Percentiles rank a stretch among this genome's conserved stretches.
phyloP scores from a whole-genome alignment of 2,113 vertebrate species.

The Catharus bicknelli region DNA sequence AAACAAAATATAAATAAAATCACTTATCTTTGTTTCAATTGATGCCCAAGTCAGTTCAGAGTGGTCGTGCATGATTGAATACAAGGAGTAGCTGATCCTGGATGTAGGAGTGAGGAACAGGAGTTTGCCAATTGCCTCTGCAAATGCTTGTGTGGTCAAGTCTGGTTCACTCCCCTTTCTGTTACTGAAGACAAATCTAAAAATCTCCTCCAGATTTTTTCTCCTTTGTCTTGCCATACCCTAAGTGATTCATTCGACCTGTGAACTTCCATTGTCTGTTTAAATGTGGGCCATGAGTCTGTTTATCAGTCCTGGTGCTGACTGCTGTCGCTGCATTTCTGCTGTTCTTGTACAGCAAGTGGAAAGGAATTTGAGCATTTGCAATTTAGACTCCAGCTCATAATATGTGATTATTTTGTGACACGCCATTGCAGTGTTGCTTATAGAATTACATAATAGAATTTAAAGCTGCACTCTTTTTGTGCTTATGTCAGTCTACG shows the following conservation, averaged over 20 bases:
- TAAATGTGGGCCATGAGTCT: background rate
- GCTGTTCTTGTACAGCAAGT: background rate
- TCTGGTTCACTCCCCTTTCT: background rate
- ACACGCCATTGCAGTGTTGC: background rate
- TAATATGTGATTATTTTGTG: background rate
- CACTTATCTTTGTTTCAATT: background rate
- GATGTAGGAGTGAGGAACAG: background rate
- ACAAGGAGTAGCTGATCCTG: background rate
- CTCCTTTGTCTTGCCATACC: background rate
- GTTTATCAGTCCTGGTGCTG: background rate
- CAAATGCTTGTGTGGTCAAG: background rate
- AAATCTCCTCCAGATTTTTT: conserved; percentile 12
- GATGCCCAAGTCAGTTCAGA: background rate
- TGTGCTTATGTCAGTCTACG: accelerated
- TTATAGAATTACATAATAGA: background rate
- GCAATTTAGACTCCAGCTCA: background rate
- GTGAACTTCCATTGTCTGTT: background rate
- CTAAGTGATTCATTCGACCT: background rate
- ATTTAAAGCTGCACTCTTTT: background rate
- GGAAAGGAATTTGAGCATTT: conserved; percentile 1
- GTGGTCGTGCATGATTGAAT: background rate
- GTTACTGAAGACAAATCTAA: background rate
- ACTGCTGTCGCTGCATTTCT: conserved; percentile 20
- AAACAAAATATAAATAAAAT: background rate
- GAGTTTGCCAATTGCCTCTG: background rate